These are phyloP conservation scores for Rhyacophila evoluta DNA, from an alignment of 2,888 invertebrate genomes.

Conservation along the genomic window DNA sequence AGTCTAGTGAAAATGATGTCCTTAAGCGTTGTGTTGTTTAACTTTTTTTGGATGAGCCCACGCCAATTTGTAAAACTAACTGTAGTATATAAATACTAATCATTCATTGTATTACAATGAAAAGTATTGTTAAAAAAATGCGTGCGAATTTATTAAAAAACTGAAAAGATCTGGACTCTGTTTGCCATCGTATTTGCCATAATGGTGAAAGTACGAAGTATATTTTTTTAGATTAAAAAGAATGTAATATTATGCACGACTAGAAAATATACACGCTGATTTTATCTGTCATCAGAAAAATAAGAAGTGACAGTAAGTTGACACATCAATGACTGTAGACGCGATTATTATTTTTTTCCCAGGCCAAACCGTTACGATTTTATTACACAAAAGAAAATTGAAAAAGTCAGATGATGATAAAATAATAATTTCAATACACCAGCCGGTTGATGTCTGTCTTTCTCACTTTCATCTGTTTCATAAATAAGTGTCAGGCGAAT, in stretches of 20 bases:
- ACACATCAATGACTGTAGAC: neutral
- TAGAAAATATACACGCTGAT: neutral
- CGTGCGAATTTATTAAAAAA: no score
- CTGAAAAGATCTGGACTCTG: no score
- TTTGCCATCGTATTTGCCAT: neutral
- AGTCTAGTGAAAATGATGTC: no score
- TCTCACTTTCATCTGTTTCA: neutral
- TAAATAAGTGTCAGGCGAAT: slow-evolving; percentile 9
- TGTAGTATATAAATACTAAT: no score
- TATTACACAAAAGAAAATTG: neutral
- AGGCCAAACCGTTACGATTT: neutral
- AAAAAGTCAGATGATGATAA: neutral
- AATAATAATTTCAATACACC: neutral
- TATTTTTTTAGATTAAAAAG: neutral
- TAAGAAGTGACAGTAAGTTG: neutral
- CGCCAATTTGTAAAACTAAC: no score
- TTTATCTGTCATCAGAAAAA: neutral
- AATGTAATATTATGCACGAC: neutral
- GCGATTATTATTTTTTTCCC: neutral
- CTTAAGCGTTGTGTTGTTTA: no score
- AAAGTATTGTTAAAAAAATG: no score
- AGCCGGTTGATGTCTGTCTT: neutral
- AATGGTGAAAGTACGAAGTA: neutral
- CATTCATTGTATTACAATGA: no score
- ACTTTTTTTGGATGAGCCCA: no score